These are phyloP conservation scores for Morpho achilles DNA, from an alignment of 2,888 invertebrate genomes.

Conservation along the genomic window DNA sequence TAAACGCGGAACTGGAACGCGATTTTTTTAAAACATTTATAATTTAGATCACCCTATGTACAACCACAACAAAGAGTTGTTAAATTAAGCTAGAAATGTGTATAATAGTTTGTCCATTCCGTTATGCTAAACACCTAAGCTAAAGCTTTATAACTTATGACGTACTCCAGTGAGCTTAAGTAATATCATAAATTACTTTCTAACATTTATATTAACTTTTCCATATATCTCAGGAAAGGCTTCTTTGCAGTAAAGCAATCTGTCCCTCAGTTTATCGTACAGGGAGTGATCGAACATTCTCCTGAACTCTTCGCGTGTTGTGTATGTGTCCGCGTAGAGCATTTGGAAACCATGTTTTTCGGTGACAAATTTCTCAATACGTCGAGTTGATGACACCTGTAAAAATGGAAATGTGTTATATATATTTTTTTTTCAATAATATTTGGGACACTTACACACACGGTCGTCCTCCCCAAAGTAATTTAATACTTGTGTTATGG, in stretches of 20 bases:
- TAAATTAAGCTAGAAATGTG: no score
- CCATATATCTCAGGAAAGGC: constrained; percentile 91
- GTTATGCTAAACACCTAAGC: no score
- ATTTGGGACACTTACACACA: no score
- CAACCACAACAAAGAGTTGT: no score
- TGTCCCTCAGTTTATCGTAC: constrained; percentile 82
- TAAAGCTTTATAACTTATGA: no score
- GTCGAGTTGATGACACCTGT: constrained; percentile 80
- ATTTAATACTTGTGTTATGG: no score
- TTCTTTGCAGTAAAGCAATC: constrained; percentile 78
- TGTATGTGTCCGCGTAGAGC: constrained; percentile 90
- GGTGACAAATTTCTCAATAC: constrained; percentile 85
- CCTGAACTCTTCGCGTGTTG: constrained; percentile 85
- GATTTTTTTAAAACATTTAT: no score
- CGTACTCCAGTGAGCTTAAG: no score
- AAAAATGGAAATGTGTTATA: constrained; percentile 4
- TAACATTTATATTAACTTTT: constrained; percentile 81
- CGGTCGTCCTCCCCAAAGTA: no score
- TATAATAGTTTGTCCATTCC: no score
- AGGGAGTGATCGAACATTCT: constrained; percentile 89
- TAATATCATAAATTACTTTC: constrained; percentile 44
- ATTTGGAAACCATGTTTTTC: constrained; percentile 87
- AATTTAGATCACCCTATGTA: no score
- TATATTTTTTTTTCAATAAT: neutral
- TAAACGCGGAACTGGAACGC: no score